Evolutionary conservation across 37 sponge, comb jelly and placozoan genomes (phyloP).

Genomic region (Ianthella basta): DNA sequence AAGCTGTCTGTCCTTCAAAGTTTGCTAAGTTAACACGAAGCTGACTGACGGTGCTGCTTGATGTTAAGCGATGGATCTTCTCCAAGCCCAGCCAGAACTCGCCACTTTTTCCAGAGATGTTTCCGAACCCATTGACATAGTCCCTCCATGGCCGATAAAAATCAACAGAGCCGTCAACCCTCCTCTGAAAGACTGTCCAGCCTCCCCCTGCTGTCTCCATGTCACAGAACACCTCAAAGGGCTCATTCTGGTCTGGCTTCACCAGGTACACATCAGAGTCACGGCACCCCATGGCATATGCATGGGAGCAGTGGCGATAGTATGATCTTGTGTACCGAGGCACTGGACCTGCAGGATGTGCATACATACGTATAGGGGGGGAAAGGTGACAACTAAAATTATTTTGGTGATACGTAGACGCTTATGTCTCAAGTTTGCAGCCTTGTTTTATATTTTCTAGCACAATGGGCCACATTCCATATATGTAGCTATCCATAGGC

Average conservation of each 20-base stretch:
- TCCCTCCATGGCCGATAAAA: conserved; percentile 33
- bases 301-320: too few relatives aligned
- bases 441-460: too few relatives aligned
- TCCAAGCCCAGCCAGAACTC: conserved; percentile 37
- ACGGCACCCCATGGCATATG: too few relatives aligned
- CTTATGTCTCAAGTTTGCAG: too few relatives aligned
- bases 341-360: too few relatives aligned
- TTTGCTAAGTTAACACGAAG: neutral
- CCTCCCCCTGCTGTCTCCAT: conserved; percentile 25
- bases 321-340: too few relatives aligned
- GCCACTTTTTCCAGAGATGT: neutral
- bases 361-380: too few relatives aligned
- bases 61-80: conserved; percentile 24
- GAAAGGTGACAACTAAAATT: too few relatives aligned
- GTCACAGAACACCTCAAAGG: conserved; percentile 26
- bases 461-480: too few relatives aligned
- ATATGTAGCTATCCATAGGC: too few relatives aligned
- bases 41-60: neutral
- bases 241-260: neutral
- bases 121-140: conserved; percentile 42
- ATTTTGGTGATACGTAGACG: too few relatives aligned
- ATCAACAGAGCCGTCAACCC: conserved; percentile 33
- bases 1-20: neutral
- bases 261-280: conserved; percentile 1
- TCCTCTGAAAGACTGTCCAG: conserved; percentile 37